phyloP scores from a whole-genome alignment of 1,140 invertebrate genomes.

The Pseudomyrmex gracilis region DNA sequence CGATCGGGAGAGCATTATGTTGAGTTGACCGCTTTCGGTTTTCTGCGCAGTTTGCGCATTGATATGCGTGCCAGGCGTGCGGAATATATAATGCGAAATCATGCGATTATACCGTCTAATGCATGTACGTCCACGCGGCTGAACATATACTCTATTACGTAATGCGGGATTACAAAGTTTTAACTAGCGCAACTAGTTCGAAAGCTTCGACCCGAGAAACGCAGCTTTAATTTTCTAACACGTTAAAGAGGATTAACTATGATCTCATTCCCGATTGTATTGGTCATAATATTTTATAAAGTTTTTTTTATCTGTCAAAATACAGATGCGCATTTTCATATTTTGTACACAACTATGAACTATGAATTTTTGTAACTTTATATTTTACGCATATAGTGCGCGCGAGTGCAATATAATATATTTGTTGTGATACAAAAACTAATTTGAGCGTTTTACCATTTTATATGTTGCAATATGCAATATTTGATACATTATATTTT shows the following conservation, averaged over 20 bases:
- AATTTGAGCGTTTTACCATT: conserved; percentile 6
- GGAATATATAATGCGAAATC: conserved; percentile 43
- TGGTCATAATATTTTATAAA: conserved; percentile 9
- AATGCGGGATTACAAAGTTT: conserved; percentile 55
- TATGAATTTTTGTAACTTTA: not conserved
- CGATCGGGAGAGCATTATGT: conserved; percentile 12
- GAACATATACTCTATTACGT: conserved; percentile 52
- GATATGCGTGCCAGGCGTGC: not conserved
- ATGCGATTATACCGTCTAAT: conserved; percentile 40
- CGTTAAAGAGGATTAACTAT: conserved; percentile 50
- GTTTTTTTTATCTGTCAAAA: conserved; percentile 38
- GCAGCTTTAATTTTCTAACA: conserved; percentile 55
- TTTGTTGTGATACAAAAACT: not conserved
- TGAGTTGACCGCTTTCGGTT: conserved; percentile 37
- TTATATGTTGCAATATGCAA: conserved; percentile 1
- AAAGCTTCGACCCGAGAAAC: conserved; percentile 38
- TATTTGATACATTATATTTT: not conserved
- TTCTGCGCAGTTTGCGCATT: conserved; percentile 39
- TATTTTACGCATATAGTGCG: not conserved
- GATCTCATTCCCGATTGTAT: not conserved
- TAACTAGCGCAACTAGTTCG: conserved; percentile 54
- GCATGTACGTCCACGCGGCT: conserved; percentile 47
- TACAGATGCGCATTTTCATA: conserved; percentile 10
- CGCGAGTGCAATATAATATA: not conserved
- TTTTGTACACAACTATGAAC: not conserved